Conservation (phyloP, 2,113 vertebrate species). For the Apaloderma vittatum region DNA sequence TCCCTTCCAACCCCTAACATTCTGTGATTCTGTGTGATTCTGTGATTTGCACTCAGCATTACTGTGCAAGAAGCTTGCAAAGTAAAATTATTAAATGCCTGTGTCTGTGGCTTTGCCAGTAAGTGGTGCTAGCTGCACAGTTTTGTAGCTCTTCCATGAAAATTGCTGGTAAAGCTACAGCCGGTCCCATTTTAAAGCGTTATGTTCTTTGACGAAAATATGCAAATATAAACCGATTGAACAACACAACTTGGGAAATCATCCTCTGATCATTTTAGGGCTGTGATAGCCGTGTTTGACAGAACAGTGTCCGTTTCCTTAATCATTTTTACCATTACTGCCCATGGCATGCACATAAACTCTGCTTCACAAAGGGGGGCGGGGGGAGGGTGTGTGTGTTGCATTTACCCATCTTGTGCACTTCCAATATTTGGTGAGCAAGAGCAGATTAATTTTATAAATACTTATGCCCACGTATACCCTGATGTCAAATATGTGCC, state of each 20-base stretch:
- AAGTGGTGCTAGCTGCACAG: conserved; percentile 53
- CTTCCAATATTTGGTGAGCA: background rate
- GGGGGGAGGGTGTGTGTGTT: too few relatives aligned
- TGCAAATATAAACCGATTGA: conserved; percentile 28
- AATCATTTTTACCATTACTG: background rate
- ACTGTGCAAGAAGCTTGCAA: background rate
- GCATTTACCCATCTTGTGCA: background rate
- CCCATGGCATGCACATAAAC: fast-evolving
- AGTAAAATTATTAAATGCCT: background rate
- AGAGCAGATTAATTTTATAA: background rate
- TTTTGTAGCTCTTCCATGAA: background rate
- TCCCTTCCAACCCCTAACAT: too few relatives aligned
- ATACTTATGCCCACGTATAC: background rate
- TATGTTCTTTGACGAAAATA: background rate
- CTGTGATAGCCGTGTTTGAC: background rate
- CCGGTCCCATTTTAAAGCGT: background rate
- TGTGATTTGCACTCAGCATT: background rate
- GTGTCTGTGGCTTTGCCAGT: conserved; percentile 12
- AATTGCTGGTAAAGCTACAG: background rate
- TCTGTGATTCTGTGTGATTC: too few relatives aligned
- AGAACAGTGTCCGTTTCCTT: background rate
- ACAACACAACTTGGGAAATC: conserved; percentile 16
- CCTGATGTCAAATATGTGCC: background rate
- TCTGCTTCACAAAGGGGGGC: background rate
- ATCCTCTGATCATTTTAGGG: conserved; percentile 1